Evolutionary conservation across 1,140 invertebrate species (phyloP).

Genomic region (Caenorhabditis tropicalis): DNA sequence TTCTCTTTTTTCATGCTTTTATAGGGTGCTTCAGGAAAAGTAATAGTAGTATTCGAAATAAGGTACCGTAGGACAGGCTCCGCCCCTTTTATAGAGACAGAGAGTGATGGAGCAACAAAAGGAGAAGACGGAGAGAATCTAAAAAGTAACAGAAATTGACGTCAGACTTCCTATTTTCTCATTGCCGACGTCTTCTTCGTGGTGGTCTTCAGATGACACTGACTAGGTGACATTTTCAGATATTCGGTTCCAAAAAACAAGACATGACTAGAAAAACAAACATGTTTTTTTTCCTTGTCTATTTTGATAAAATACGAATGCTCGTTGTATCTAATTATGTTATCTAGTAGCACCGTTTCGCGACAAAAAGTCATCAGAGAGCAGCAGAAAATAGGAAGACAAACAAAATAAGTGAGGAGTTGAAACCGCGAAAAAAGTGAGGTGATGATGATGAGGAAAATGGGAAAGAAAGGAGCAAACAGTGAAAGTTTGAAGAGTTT

Average conservation of each 20-base stretch:
- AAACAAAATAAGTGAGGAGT: constrained; percentile 20
- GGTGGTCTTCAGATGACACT: not conserved
- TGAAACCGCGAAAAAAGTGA: constrained; percentile 4
- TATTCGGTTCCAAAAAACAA: not conserved
- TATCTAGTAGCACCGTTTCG: not conserved
- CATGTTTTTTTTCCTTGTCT: not conserved
- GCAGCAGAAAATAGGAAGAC: not conserved
- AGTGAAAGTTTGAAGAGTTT: constrained; percentile 20
- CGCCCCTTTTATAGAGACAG: not conserved
- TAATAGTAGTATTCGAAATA: constrained; percentile 3
- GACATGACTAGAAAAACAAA: not conserved
- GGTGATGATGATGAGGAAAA: not conserved
- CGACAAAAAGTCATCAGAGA: not conserved
- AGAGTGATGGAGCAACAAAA: not conserved
- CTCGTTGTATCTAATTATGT: constrained; percentile 10
- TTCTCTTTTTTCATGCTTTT: not conserved
- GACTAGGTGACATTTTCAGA: constrained; percentile 20
- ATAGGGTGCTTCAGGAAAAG: not conserved
- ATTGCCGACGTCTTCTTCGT: not conserved
- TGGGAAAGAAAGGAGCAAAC: not conserved
- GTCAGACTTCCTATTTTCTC: not conserved
- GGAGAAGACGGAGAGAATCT: not conserved
- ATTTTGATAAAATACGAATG: constrained; percentile 1
- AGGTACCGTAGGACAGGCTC: constrained; percentile 2
- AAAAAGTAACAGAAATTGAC: not conserved